Evolutionary conservation across 2,888 invertebrate genomes (phyloP).

Genomic region (Tachystola acroxantha): DNA sequence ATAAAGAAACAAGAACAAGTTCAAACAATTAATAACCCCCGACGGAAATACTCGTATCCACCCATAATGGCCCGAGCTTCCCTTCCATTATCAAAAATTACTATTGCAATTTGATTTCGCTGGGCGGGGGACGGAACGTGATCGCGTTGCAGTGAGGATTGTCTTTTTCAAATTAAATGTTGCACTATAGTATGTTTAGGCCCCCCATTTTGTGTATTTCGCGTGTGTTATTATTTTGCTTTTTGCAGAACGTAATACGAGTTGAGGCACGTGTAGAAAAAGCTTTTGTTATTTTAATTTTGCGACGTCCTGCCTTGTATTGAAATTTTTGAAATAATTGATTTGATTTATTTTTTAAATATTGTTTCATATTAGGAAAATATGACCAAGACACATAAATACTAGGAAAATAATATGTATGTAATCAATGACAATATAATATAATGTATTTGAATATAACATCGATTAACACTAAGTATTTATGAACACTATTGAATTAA

Average conservation of each 20-base stretch:
- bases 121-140: constrained; percentile 52
- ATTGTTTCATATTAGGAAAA: too few relatives aligned
- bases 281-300: constrained; percentile 56
- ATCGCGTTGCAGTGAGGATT: constrained; percentile 52
- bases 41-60: constrained; percentile 69
- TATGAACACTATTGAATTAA: too few relatives aligned
- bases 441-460: too few relatives aligned
- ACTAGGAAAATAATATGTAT: too few relatives aligned
- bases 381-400: too few relatives aligned
- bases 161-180: constrained; percentile 71
- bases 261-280: constrained; percentile 60
- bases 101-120: constrained; percentile 64
- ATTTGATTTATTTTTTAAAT: too few relatives aligned
- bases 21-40: constrained; percentile 51
- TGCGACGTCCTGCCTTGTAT: constrained; percentile 26
- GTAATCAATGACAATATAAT: too few relatives aligned
- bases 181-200: constrained; percentile 40
- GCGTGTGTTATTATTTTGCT: constrained; percentile 51
- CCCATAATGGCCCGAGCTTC: constrained; percentile 58
- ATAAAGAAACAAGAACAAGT: constrained; percentile 27
- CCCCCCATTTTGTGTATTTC: constrained; percentile 43
- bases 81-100: constrained; percentile 68
- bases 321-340: background rate
- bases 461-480: too few relatives aligned
- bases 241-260: constrained; percentile 60